Evolutionary conservation across 2,113 vertebrate genomes (phyloP).

Genomic region (Microcebus griseorufus): DNA sequence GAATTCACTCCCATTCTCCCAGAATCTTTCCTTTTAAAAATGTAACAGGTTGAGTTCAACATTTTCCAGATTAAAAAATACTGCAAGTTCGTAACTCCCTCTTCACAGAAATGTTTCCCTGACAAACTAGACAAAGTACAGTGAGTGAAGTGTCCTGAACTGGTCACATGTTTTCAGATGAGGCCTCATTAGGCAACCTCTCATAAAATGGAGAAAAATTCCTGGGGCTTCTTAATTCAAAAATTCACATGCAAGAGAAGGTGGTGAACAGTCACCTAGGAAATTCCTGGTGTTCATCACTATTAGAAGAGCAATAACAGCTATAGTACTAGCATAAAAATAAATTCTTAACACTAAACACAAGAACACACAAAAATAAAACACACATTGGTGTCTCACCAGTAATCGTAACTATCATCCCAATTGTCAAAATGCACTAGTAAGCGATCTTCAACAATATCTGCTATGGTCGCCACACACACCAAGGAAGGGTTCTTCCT

Average conservation of each 20-base stretch:
- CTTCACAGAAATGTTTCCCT: not conserved
- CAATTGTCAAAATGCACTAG: conserved; percentile 95
- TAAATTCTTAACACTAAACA: not conserved
- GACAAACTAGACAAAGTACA: not conserved
- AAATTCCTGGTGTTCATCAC: not conserved
- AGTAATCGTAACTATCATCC: conserved; percentile 94
- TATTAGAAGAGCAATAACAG: not conserved
- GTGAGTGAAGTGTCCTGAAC: conserved; percentile 19
- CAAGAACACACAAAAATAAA: not conserved
- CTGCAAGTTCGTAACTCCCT: not conserved
- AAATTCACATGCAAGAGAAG: not conserved
- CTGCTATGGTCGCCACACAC: conserved; percentile 90
- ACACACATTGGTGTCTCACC: conserved; percentile 79
- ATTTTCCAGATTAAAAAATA: not conserved
- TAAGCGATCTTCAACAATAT: conserved; percentile 91
- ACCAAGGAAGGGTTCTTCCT: conserved; percentile 91
- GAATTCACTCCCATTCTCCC: not conserved
- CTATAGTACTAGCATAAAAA: not conserved
- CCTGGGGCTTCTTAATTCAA: not conserved
- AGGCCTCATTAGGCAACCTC: not conserved
- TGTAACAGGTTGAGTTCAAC: not conserved
- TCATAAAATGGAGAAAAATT: not conserved
- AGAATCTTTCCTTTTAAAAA: conserved; percentile 34
- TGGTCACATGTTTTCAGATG: conserved; percentile 19
- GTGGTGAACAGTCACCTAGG: not conserved